Base-by-base conservation (phyloP, 2,888 invertebrate species). In the Cosmopolites sordidus region DNA sequence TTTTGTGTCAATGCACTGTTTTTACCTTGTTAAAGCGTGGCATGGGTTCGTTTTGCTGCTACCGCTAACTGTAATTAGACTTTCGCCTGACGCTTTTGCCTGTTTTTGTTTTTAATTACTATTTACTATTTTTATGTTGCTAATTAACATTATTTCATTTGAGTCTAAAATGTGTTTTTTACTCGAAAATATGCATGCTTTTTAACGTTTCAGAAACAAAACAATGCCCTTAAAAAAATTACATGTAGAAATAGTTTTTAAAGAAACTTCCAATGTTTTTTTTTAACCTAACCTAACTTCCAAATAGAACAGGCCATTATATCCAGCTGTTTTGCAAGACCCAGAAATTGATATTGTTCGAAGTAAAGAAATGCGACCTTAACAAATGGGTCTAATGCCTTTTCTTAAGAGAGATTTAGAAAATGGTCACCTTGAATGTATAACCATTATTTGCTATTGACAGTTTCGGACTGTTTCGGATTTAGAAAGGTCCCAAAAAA, bases 1-100 rank as follows among this genome's bases (percentile, higher is more conserved):
- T n/a, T 68, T 66, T 67, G 62, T 66, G 66, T 66, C 65, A 66
- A 63, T 64, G 66, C 61, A 66, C 65, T 62, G 46, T 43, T 56
- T 58, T 56, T 54, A 54, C 54, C 48, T 54, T 54, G 55, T 51
- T 51, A 38, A 33, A 42, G 48, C 42, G 38, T 44, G 48, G 53
- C 39, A 43, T 52, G 38, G 16, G 16, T 48, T 43, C 22, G 38
- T 50, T 50, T 51, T 45, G 39, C 18, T 29, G 44, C 30, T 40
- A 27, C 33, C 39, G 39, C 40, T 47, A 47, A 33, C 37, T 48
- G 42, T 44, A 45, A 43, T 43, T 48, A 53, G 39, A 48, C 48
- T 48, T 54, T 54, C 38, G 49, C 48, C 43, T 40, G 22, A 40
- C 29, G 37, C 29, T 27, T 22, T 41, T 45, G 29, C 14, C 38